Evolutionary conservation across 2,113 vertebrate genomes (phyloP).

Genomic region (Egretta garzetta): DNA sequence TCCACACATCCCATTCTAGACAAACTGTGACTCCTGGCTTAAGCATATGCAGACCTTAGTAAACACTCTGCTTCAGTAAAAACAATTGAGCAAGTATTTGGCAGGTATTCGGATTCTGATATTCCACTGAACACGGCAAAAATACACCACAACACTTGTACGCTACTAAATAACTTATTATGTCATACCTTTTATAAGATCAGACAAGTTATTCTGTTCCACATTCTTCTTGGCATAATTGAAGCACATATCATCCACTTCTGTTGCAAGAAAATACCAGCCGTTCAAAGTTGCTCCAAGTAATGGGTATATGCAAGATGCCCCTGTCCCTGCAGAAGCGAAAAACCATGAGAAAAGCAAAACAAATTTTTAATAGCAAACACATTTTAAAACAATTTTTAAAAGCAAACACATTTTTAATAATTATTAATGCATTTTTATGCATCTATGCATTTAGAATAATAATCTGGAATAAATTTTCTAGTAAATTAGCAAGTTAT

Average conservation of each 20-base stretch:
- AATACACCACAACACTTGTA: not conserved
- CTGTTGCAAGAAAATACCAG: constrained; percentile 98
- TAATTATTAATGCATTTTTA: not conserved
- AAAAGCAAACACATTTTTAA: too few species aligned
- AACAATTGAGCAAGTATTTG: not conserved
- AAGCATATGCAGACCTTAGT: not conserved
- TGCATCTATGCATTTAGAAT: not conserved
- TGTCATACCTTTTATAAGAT: constrained; percentile 91
- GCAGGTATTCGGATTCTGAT: not conserved
- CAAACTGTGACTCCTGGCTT: not conserved
- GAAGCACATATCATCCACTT: constrained; percentile 98
- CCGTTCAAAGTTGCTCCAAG: constrained; percentile 96
- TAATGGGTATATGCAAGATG: constrained; percentile 97
- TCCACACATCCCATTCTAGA: not conserved
- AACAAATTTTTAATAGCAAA: too few species aligned
- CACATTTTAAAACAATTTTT: too few species aligned
- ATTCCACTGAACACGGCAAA: not conserved
- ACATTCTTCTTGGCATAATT: constrained; percentile 98
- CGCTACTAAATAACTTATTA: not conserved
- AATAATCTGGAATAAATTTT: not conserved
- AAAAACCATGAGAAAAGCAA: not conserved
- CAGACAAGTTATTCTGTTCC: constrained; percentile 93
- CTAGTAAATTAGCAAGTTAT: not conserved
- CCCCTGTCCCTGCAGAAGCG: constrained; percentile 87
- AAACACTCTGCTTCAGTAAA: not conserved